Percentiles rank a stretch among this genome's conserved stretches.
Evolutionary conservation across 1,140 invertebrate genomes (phyloP).

Genomic region (Drosophila ambigua): DNA sequence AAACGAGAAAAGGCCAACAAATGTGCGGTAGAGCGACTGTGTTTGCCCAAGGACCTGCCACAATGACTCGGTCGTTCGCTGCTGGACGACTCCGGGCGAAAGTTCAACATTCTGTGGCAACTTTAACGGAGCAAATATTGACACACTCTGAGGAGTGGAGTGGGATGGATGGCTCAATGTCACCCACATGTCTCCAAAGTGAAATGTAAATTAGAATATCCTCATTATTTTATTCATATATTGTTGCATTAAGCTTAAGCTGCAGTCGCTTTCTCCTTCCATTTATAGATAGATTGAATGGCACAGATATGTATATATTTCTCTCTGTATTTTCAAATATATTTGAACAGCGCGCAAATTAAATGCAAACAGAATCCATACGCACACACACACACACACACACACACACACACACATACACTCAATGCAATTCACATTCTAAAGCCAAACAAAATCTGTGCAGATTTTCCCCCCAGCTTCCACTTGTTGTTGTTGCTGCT

Average conservation of each 20-base stretch:
- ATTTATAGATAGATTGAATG: slow-evolving; percentile 5
- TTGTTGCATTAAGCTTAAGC: slow-evolving; percentile 21
- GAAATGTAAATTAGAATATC: slow-evolving; percentile 24
- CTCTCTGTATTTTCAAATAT: slow-evolving; percentile 19
- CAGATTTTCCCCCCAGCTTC: slow-evolving; percentile 8
- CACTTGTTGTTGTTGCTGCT: neutral
- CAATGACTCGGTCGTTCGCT: slow-evolving; percentile 1
- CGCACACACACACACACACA: slow-evolving; percentile 50
- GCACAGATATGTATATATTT: slow-evolving; percentile 21
- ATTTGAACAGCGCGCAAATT: slow-evolving; percentile 64
- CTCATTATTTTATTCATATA: slow-evolving; percentile 46
- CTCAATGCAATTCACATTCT: slow-evolving; percentile 28
- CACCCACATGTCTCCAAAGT: neutral
- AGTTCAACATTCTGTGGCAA: slow-evolving; percentile 9
- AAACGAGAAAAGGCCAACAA: slow-evolving; percentile 12
- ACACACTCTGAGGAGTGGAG: slow-evolving; percentile 27
- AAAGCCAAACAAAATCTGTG: slow-evolving; percentile 22
- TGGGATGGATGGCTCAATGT: neutral
- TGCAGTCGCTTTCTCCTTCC: no score
- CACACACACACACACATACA: slow-evolving; percentile 45
- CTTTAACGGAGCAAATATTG: slow-evolving; percentile 6
- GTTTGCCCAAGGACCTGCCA: slow-evolving; percentile 14
- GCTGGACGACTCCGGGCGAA: neutral
- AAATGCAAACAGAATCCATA: slow-evolving; percentile 63
- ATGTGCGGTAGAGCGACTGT: slow-evolving; percentile 11